Base-by-base conservation (phyloP, 2,113 vertebrate species). In the Chauna torquata region DNA sequence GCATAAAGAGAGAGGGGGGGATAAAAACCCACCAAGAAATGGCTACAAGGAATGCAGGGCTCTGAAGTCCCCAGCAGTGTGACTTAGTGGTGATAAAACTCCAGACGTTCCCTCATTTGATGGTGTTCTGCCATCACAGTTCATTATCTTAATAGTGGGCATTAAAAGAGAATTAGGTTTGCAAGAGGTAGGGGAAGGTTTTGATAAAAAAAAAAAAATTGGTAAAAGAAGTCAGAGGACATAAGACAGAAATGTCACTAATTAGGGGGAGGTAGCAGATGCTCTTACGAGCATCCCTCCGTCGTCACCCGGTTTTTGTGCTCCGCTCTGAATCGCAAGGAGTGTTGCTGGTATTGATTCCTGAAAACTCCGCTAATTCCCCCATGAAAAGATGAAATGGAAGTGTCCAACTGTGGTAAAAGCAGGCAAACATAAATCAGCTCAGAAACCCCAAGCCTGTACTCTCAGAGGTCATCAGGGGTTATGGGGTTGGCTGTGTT, bases 391-490 rank as follows among this genome's bases (percentile, higher is more conserved):
- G 99, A 99, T 99, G 98, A 99, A 99, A 99, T 99, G 98, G 98
- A 99, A 99, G 98, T 99, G 98, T 99, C 98, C 95, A 86, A 97
- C 98, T 98, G 98, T 98, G 98, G 98, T 98, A 98, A 98, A 99
- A 98, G 98, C 98, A 98, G 99, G 98, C 98, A 98, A 98, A 98
- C 98, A 99, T 99, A 99, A 99, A 99, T 99, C 99, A 99, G 98
- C 98, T 98, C 96, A 94, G 98, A 99, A 99, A 96, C 98, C 98
- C 98, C 97, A 97, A 98, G 98, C 98, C 98, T 96, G 96, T 98
- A 97, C 97, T 98, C 97, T 97, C 97, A 90, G 54, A 98, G 99
- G 99, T 99, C 98, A 98, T 75, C 25, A 76, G 93, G 98, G 99
- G 99, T 99, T 97, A 98, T 88, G 94, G 98, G 95, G 96, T 98